A percentile compares a stretch with the other conserved stretches of the same genome.
Conservation (phyloP, 2,888 invertebrate species). For the Camponotus fellah region DNA sequence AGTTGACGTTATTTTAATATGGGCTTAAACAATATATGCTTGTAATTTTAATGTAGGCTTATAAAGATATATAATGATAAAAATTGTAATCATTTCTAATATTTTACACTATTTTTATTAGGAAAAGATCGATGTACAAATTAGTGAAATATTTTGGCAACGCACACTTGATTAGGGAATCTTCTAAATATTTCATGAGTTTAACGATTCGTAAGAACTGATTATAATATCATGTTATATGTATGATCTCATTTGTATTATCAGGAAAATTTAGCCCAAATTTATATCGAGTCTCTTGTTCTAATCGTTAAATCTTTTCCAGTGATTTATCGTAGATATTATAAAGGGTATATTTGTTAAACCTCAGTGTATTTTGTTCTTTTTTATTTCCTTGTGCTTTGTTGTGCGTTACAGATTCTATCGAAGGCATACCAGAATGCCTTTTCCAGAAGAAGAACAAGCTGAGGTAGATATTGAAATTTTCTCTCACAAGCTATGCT, state of each 20-base stretch:
- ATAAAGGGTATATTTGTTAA: slow-evolving; percentile 35
- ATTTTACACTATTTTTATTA: not conserved
- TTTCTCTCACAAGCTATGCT: not conserved
- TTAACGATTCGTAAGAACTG: not conserved
- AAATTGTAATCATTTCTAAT: not conserved
- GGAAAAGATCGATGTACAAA: not conserved
- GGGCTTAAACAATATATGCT: too few relatives aligned
- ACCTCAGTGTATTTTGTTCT: slow-evolving; percentile 32
- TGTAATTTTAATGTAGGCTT: not conserved
- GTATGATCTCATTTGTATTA: not conserved
- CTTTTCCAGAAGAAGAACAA: slow-evolving; percentile 80
- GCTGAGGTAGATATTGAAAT: slow-evolving; percentile 76
- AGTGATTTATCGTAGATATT: not conserved
- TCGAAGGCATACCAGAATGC: slow-evolving; percentile 79
- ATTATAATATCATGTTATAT: not conserved
- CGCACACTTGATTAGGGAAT: not conserved
- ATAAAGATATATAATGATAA: not conserved
- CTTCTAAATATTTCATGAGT: not conserved
- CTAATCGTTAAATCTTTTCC: not conserved
- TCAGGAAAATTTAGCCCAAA: not conserved
- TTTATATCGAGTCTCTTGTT: not conserved
- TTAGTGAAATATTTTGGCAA: not conserved
- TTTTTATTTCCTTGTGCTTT: not conserved
- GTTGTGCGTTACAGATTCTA: slow-evolving; percentile 72
- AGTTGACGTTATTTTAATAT: too few relatives aligned